Base-by-base conservation (phyloP, 2,113 vertebrate genomes). In the Nerophis lumbriciformis region DNA sequence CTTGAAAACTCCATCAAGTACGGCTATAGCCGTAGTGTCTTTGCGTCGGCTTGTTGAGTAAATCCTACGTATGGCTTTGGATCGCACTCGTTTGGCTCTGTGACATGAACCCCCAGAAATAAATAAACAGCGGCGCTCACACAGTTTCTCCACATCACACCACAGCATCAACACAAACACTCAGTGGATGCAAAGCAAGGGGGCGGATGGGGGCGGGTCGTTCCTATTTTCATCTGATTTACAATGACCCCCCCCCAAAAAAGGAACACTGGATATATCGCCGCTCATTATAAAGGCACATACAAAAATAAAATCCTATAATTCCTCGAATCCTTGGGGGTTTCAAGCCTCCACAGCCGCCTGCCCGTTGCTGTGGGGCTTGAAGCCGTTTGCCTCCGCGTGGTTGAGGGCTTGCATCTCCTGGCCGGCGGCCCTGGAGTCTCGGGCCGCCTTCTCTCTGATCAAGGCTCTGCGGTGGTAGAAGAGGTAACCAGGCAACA, bases 401-500 rank as follows among this genome's bases (percentile, higher is more conserved):
- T 77, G 81, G 72, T 80, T 87, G 9, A 87, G 83, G 2, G 65
- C 62, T 66, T 66, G 68, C 61, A 63, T 75, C 67, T 84, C 87
- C 5, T 74, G 84, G 52, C 16, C 45, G 0, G 44, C 47, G 4
- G 13, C 19, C 47, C 12, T 60, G 55, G 73, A 80, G 42, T 78
- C 85, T 66, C 49, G 73, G 3, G 10, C 65, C 5, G 16, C 64
- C 64, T 83, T 85, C 63, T 86, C 72, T 61, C 37, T 79, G 51
- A 67, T 10, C 55, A 94, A 84, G 28, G 58, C 48, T 60, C 69
- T 58, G n/a, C 91, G 86, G 74, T 89, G 91, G 80, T 86, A 90
- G 75, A 87, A 87, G 73, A 94, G 88, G 83, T 94, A 95, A 52
- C 78, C 88, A 0, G 93, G 94, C 59, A 94, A 82, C 75, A 94